Conservation (phyloP, 2,888 invertebrate genomes). For the Andrena praecox region DNA sequence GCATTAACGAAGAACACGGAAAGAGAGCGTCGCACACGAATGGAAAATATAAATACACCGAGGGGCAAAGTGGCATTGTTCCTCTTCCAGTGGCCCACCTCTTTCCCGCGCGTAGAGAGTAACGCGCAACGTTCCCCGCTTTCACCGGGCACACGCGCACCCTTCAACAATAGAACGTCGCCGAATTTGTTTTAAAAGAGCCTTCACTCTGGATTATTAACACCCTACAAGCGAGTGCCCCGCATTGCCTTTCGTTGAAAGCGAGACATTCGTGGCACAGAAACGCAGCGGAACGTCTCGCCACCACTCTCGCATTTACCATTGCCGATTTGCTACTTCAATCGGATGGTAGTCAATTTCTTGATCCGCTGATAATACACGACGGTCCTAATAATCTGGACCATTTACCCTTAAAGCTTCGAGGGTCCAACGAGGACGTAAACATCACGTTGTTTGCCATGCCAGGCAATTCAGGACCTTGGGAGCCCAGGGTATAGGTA, state of each 20-base stretch:
- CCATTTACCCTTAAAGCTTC: neutral
- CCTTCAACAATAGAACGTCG: constrained; percentile 30
- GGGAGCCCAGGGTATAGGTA: neutral
- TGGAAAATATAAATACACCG: constrained; percentile 40
- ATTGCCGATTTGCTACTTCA: too few species aligned
- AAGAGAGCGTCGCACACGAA: neutral
- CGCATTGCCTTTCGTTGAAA: constrained; percentile 24
- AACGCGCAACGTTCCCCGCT: constrained; percentile 31
- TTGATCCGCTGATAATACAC: too few species aligned
- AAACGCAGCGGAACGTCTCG: neutral
- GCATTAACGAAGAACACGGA: constrained; percentile 14
- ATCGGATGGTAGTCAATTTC: too few species aligned
- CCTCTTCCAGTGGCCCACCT: neutral
- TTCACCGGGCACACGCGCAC: neutral
- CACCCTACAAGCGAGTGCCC: constrained; percentile 26
- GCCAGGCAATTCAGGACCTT: neutral
- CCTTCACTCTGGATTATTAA: constrained; percentile 55
- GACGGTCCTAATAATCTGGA: too few species aligned
- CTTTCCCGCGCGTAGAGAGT: constrained; percentile 12
- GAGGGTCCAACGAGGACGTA: neutral
- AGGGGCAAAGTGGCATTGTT: constrained; percentile 31
- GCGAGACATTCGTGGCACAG: constrained; percentile 5
- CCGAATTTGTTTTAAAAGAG: constrained; percentile 45
- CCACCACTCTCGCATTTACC: neutral
- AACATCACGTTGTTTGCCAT: neutral